Conservation (phyloP, 37 sponge, comb jelly and placozoan genomes). For the Chondrilla cf. caribensis region DNA sequence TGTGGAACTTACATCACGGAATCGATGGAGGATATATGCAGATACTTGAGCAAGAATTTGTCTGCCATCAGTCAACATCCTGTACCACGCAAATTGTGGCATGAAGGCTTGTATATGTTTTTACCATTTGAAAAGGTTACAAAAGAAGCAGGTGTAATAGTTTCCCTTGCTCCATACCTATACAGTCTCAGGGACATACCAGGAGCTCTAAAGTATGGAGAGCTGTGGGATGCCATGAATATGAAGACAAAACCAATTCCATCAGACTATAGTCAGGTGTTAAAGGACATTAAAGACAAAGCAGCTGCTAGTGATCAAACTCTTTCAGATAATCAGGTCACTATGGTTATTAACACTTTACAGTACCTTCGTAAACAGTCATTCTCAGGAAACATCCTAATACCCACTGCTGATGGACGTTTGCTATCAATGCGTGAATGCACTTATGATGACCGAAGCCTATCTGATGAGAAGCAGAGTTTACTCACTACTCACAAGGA, state of each 20-base stretch:
- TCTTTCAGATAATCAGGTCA: no score
- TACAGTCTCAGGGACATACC: neutral
- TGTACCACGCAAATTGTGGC: neutral
- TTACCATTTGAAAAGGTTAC: neutral
- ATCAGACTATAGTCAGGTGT: neutral
- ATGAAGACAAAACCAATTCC: neutral
- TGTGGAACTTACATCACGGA: neutral
- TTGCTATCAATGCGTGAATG: slow-evolving; percentile 34
- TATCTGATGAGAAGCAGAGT: neutral
- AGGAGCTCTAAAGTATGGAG: neutral
- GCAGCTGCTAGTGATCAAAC: neutral
- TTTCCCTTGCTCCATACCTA: slow-evolving; percentile 4
- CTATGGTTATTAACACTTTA: neutral
- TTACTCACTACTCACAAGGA: neutral
- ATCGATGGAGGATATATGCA: no score
- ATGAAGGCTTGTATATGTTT: neutral
- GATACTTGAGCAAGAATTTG: no score
- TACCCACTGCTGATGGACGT: slow-evolving; percentile 45
- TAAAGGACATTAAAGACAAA: neutral
- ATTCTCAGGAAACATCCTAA: no score
- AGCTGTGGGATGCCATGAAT: neutral
- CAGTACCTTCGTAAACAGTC: no score
- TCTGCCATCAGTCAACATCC: no score
- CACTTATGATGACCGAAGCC: slow-evolving; percentile 47
- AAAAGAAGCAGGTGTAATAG: neutral